Base-by-base conservation (phyloP, 2,113 vertebrate species). In the Promerops cafer region DNA sequence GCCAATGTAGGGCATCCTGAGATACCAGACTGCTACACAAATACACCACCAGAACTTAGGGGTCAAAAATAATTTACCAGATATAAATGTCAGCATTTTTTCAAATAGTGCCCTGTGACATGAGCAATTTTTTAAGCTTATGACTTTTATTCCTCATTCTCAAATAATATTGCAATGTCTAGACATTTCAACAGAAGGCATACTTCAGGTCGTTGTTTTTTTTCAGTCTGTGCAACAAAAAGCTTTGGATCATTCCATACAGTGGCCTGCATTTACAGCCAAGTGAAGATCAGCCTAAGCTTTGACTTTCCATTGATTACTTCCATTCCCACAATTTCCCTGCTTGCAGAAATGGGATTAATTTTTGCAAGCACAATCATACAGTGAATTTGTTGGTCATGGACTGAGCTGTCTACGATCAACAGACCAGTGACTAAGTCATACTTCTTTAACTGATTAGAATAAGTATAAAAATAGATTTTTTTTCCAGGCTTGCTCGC, bases 401-500 rank as follows among this genome's bases (percentile, higher is more conserved):
- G 49, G 35, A 70, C 68, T 35, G 28, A 59, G 39, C 71, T 89
- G 64, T 28, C 68, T 78, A 23, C 70, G 83, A 94, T 90, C 86
- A 83, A 66, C 37, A 53, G 89, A 74, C 47, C 76, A 81, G 39
- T 4, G 10, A 94, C 83, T 83, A 95, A 63, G 52, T 89, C 35
- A 78, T 59, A 81, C 83, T 83, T 60, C 68, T 93, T 89, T 75
- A 95, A 91, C 52, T 92, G 68, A 94, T 93, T 87, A 92, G 70
- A 94, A 45, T 53, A 91, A 91, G 37, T 81, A 88, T 42, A 94
- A 95, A 97, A 94, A 91, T 90, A 94, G 93, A 81, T 88, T 89
- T 89, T 91, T 87, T 92, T 90, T 89, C 52, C 61, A 84, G 68
- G 35, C 68, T 88, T 96, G 71, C 49, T 93, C 56, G 8, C 90